Conservation (phyloP, 35 echinoderm and acorn worm genomes). For the Heliocidaris erythrogramma region DNA sequence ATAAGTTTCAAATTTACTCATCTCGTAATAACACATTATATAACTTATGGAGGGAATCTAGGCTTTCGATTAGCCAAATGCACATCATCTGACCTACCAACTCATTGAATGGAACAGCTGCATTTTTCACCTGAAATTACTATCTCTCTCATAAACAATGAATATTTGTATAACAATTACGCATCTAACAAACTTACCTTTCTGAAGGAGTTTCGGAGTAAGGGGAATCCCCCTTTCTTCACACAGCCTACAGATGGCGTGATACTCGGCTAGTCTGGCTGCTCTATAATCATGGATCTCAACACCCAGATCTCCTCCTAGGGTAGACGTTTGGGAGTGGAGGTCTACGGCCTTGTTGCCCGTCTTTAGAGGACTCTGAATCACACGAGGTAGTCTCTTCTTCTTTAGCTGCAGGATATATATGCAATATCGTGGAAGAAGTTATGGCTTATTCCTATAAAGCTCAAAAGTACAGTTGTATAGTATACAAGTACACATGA, state of each 20-base stretch:
- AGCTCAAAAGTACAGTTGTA: not conserved
- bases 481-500: no score
- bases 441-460: not conserved
- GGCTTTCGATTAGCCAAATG: no score
- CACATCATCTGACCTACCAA: no score
- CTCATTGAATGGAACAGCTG: no score
- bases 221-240: conserved; percentile 66
- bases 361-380: conserved; percentile 52
- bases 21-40: no score
- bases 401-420: conserved; percentile 5
- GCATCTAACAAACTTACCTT: conserved; percentile 56
- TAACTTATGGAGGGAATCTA: no score
- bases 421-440: not conserved
- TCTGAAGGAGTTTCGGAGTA: conserved; percentile 79
- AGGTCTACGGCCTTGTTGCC: conserved; percentile 76
- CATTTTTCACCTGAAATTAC: no score
- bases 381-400: conserved; percentile 17
- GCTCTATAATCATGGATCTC: conserved; percentile 81
- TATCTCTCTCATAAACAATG: no score
- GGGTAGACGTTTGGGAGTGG: conserved; percentile 69
- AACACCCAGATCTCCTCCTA: conserved; percentile 61
- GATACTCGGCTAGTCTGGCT: conserved; percentile 83
- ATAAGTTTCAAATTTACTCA: no score
- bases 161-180: no score
- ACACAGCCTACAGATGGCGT: conserved; percentile 84